Evolutionary conservation across 2,797 vertebrate species (phyloP).

Genomic region (Coregonus sp.): DNA sequence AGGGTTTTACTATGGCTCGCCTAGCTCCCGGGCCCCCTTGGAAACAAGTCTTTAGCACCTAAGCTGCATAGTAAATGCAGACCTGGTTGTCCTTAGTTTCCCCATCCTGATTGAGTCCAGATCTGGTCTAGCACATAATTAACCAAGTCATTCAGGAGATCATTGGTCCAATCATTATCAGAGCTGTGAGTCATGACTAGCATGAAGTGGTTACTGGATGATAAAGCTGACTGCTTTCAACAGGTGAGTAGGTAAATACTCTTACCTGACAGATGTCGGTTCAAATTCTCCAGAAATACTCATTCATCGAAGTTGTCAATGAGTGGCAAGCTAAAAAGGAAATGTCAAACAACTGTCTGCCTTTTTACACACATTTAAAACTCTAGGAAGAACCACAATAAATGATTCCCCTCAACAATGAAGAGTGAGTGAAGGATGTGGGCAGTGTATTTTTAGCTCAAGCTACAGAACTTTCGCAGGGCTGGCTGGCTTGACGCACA

Average conservation of each 20-base stretch:
- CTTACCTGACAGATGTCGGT: slow-evolving; percentile 1
- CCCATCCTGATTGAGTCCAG: not conserved
- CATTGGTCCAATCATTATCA: not conserved
- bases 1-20: slow-evolving; percentile 17
- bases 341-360: not conserved
- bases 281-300: not conserved
- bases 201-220: not conserved
- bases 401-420: slow-evolving; percentile 6
- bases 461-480: slow-evolving; percentile 65
- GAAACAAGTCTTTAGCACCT: slow-evolving; percentile 24
- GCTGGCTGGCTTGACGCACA: slow-evolving; percentile 53
- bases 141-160: not conserved
- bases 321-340: not conserved
- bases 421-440: slow-evolving; percentile 59
- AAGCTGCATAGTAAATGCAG: slow-evolving; percentile 10
- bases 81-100: slow-evolving; percentile 10
- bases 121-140: not conserved
- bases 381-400: slow-evolving; percentile 59
- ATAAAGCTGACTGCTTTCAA: not conserved
- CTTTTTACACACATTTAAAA: slow-evolving; percentile 25
- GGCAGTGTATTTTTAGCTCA: slow-evolving; percentile 76
- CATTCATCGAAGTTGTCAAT: not conserved
- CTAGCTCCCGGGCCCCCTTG: slow-evolving; percentile 14
- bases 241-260: slow-evolving; percentile 3
- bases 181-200: not conserved